A percentile compares a stretch with the other conserved stretches of the same genome.
Conservation (phyloP, 2,113 vertebrate species). For the Microcebus griseorufus region DNA sequence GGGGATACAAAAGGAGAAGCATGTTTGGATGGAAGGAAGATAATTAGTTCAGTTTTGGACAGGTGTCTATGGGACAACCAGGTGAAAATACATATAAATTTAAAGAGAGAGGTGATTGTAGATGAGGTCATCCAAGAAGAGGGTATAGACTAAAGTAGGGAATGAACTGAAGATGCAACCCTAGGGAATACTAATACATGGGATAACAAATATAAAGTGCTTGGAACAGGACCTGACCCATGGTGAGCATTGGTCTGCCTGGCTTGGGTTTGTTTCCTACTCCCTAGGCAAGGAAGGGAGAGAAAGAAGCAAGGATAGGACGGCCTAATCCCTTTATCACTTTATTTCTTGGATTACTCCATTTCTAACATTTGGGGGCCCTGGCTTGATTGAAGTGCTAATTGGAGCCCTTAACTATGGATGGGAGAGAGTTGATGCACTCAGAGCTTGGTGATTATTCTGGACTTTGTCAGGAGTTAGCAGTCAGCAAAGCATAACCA, state of each 20-base stretch:
- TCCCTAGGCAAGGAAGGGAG: not conserved
- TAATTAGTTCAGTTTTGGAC: not conserved
- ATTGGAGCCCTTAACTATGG: slow-evolving; percentile 2
- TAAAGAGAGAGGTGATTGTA: not conserved
- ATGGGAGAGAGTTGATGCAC: not conserved
- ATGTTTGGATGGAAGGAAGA: not conserved
- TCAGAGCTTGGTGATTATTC: slow-evolving; percentile 78
- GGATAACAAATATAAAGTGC: not conserved
- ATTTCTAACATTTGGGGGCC: not conserved
- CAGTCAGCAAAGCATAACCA: slow-evolving; percentile 79
- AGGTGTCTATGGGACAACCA: not conserved
- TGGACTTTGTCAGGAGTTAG: slow-evolving; percentile 81
- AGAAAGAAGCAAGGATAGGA: not conserved
- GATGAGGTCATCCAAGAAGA: not conserved
- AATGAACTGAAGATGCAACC: not conserved
- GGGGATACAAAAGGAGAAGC: not conserved
- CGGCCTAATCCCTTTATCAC: not conserved
- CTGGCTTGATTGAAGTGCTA: slow-evolving; percentile 24
- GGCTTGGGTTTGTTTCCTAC: not conserved
- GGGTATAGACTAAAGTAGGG: not conserved
- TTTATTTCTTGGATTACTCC: not conserved
- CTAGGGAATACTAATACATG: not conserved
- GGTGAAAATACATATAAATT: not conserved
- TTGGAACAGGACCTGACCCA: not conserved
- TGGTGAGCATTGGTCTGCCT: not conserved